phyloP scores from a whole-genome alignment of 2,888 invertebrate genomes.

The Calameuta filiformis region DNA sequence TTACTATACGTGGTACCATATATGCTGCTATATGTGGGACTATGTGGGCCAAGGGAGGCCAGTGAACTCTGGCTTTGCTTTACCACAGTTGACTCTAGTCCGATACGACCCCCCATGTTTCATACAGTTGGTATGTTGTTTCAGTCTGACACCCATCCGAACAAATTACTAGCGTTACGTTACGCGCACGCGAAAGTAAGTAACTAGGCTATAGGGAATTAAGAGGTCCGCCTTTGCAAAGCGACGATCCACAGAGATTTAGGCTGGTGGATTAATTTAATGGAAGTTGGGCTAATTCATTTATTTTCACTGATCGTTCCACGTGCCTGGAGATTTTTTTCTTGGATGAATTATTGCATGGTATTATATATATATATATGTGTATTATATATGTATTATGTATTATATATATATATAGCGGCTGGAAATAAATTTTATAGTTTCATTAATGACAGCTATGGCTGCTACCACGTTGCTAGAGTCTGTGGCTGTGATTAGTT shows the following conservation, averaged over 20 bases:
- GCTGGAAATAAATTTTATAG: not conserved
- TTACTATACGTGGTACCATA: constrained; percentile 10
- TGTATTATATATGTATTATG: no score
- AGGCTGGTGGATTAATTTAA: not conserved
- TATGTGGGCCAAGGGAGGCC: constrained; percentile 41
- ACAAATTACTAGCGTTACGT: constrained; percentile 10
- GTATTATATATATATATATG: no score
- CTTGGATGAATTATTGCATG: not conserved
- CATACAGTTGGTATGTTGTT: constrained; percentile 7
- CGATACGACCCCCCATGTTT: constrained; percentile 24
- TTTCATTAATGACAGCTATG: not conserved
- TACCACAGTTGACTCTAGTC: constrained; percentile 16
- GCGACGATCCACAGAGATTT: not conserved
- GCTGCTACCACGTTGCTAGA: not conserved
- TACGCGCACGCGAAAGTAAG: not conserved
- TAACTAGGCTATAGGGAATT: not conserved
- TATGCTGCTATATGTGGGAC: constrained; percentile 7
- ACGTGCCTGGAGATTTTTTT: not conserved
- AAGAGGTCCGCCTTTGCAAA: not conserved
- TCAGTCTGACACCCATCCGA: constrained; percentile 14
- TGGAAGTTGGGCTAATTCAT: not conserved
- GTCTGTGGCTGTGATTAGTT: not conserved
- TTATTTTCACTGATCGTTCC: not conserved
- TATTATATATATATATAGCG: no score
- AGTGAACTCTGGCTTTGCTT: constrained; percentile 27